phyloP scores from a whole-genome alignment of 2,113 vertebrate genomes.

The Rhabdornis inornatus region DNA sequence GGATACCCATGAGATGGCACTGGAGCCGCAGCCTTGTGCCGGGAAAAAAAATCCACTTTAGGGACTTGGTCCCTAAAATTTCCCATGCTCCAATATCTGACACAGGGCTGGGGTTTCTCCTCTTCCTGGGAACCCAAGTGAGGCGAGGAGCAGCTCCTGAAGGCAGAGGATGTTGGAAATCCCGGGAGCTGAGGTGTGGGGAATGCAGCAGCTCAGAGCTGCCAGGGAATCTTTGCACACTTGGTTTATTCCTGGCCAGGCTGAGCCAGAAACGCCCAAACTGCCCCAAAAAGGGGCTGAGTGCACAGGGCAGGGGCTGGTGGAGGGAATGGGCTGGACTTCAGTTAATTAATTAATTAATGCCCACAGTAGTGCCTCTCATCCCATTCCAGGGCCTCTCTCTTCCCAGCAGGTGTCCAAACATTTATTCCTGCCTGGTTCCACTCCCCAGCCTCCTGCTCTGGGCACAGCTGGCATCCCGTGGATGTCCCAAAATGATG shows the following conservation, averaged over 20 bases:
- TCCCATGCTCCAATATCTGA: rapidly evolving
- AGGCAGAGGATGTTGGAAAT: not conserved
- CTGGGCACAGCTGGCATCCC: not conserved
- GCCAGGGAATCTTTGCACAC: not conserved
- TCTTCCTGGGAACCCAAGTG: rapidly evolving
- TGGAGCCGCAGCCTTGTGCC: not conserved
- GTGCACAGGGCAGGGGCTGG: not conserved
- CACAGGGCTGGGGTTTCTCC: not conserved
- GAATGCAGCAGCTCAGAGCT: not conserved
- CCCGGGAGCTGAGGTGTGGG: rapidly evolving
- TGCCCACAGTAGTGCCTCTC: not conserved
- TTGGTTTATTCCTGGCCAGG: not conserved
- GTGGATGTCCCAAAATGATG: not conserved
- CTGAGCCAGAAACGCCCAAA: not conserved
- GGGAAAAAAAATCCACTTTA: too few species aligned
- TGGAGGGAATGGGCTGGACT: rapidly evolving
- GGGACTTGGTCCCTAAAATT: not conserved
- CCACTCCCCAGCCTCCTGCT: not conserved
- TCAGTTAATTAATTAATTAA: not conserved
- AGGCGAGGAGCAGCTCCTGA: not conserved
- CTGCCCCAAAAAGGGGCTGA: not conserved
- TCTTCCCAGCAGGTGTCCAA: not conserved
- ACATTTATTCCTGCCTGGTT: not conserved
- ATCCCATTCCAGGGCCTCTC: not conserved
- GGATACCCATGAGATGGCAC: conserved; percentile 33